A percentile compares a stretch with the other conserved stretches of the same genome.
Evolutionary conservation across 2,888 invertebrate genomes (phyloP).

Genomic region (Spodoptera picta): DNA sequence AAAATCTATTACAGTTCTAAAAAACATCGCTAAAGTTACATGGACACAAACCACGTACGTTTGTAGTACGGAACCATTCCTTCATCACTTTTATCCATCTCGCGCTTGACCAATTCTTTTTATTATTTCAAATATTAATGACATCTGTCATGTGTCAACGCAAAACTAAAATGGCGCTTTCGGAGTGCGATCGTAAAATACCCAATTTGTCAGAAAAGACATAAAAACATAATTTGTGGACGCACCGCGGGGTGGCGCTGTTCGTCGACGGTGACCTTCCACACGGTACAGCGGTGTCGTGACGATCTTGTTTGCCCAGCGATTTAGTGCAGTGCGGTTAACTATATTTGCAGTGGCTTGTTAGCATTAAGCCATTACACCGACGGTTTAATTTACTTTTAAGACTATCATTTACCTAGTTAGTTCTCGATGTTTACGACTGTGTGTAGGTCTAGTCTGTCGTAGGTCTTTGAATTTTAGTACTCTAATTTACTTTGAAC

Average conservation of each 20-base stretch:
- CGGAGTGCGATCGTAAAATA: slow-evolving; percentile 66
- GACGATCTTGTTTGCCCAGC: slow-evolving; percentile 11
- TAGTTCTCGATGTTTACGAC: too few relatives aligned
- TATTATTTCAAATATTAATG: slow-evolving; percentile 43
- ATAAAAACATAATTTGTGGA: slow-evolving; percentile 74
- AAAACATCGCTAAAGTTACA: too few relatives aligned
- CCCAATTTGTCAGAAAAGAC: slow-evolving; percentile 76
- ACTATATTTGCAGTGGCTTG: background rate
- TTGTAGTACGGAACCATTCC: too few relatives aligned
- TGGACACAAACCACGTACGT: too few relatives aligned
- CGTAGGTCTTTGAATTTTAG: too few relatives aligned
- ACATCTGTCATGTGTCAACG: slow-evolving; percentile 45
- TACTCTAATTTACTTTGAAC: too few relatives aligned
- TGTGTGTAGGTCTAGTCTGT: too few relatives aligned
- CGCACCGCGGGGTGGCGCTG: slow-evolving; percentile 53
- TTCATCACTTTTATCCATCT: too few relatives aligned
- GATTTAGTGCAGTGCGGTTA: background rate
- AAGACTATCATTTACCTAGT: too few relatives aligned
- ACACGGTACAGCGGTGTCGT: slow-evolving; percentile 35
- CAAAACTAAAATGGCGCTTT: slow-evolving; percentile 12
- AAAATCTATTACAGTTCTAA: too few relatives aligned
- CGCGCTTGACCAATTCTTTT: slow-evolving; percentile 37
- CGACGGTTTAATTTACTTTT: too few relatives aligned
- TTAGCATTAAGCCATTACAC: too few relatives aligned
- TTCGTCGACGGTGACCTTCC: slow-evolving; percentile 30